Evolutionary conservation across 2,888 invertebrate genomes (phyloP).

Genomic region (Agonopterix arenella): DNA sequence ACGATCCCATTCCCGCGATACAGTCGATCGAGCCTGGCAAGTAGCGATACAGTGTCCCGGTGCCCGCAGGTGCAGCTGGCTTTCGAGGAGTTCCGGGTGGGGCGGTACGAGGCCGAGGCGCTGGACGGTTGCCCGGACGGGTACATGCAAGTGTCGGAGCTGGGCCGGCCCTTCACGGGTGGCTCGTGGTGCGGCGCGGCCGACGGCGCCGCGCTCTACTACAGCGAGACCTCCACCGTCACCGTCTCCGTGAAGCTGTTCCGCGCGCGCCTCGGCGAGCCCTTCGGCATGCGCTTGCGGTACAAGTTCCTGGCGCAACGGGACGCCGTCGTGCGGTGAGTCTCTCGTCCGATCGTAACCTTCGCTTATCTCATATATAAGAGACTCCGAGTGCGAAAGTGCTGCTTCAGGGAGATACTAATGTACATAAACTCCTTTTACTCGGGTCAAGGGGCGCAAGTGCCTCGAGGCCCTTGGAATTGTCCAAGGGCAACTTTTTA

Average conservation of each 20-base stretch:
- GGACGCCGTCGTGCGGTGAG: constrained; percentile 84
- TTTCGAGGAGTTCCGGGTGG: constrained; percentile 92
- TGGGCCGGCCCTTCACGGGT: constrained; percentile 91
- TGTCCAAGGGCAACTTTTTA: too few species aligned
- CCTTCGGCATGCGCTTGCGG: constrained; percentile 87
- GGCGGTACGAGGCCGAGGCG: constrained; percentile 85
- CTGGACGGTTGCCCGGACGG: constrained; percentile 90
- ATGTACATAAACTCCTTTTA: too few species aligned
- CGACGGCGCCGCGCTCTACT: constrained; percentile 88
- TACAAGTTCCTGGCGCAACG: constrained; percentile 89
- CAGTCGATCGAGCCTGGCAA: neutral
- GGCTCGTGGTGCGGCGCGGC: constrained; percentile 94
- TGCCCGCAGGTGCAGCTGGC: constrained; percentile 82
- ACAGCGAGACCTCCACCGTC: constrained; percentile 93
- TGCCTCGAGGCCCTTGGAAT: too few species aligned
- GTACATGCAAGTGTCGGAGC: constrained; percentile 91
- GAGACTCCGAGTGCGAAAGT: too few species aligned
- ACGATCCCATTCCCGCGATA: too few species aligned
- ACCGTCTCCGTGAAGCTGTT: constrained; percentile 90
- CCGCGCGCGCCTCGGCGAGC: constrained; percentile 81
- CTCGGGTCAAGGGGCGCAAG: too few species aligned
- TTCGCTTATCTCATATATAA: too few species aligned
- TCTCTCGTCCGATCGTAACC: neutral
- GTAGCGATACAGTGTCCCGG: neutral
- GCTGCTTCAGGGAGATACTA: too few species aligned